A percentile compares a stretch with the other conserved stretches of the same genome.
These are phyloP conservation scores for Nemopilema nomurai DNA, from an alignment of 30 jellyfish, hydroid and myxozoan genomes.

Conservation along the genomic window DNA sequence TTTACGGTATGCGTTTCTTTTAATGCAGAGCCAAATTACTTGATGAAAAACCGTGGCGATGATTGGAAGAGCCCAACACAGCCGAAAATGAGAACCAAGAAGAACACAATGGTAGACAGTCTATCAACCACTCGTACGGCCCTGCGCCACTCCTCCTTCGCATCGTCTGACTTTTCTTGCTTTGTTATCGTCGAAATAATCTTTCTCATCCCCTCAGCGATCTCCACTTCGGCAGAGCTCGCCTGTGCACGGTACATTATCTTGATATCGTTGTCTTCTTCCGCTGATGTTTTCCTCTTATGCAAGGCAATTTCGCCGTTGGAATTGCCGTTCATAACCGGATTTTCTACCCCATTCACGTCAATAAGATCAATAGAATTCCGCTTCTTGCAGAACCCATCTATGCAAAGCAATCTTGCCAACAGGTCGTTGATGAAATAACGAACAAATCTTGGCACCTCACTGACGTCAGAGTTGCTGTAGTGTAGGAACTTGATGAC, in stretches of 20 bases:
- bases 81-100: conserved; percentile 39
- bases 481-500: conserved; percentile 44
- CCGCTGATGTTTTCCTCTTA: neutral
- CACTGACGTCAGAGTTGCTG: conserved; percentile 26
- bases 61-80: conserved; percentile 29
- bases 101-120: conserved; percentile 30
- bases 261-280: conserved; percentile 12
- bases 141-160: conserved; percentile 68
- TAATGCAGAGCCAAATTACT: too few relatives aligned
- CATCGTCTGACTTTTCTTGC: conserved; percentile 50
- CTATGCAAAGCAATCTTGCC: conserved; percentile 56
- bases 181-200: conserved; percentile 37
- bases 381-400: conserved; percentile 10
- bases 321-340: conserved; percentile 31
- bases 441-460: conserved; percentile 56
- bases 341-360: conserved; percentile 38
- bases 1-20: too few relatives aligned
- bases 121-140: conserved; percentile 70
- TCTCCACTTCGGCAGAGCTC: conserved; percentile 33
- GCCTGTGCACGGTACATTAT: conserved; percentile 6
- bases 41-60: conserved; percentile 56
- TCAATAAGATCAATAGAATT: conserved; percentile 3
- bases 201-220: conserved; percentile 60
- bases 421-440: conserved; percentile 39
- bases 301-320: conserved; percentile 8